A percentile compares a stretch with the other conserved stretches of the same genome.
Evolutionary conservation across 1,140 invertebrate genomes (phyloP).

Genomic region (Triops cancriformis): DNA sequence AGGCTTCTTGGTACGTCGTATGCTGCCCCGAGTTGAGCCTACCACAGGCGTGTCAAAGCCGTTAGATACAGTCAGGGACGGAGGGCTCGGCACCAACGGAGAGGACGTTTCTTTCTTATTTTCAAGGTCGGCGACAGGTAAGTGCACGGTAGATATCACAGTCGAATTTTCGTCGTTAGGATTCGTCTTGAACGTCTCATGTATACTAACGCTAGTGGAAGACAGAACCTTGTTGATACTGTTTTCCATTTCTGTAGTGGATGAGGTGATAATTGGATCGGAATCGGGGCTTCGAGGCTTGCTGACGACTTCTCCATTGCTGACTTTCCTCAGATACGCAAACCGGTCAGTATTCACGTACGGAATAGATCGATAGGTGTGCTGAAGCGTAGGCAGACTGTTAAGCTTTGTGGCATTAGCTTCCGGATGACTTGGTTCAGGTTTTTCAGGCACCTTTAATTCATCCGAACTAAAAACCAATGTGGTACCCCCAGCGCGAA

Average conservation of each 20-base stretch:
- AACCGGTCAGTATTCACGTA: conserved; percentile 24
- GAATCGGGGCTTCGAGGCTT: conserved; percentile 16
- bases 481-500: conserved; percentile 37
- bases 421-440: not conserved
- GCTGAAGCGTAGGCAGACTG: conserved; percentile 15
- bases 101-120: conserved; percentile 33
- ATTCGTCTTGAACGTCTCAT: not conserved
- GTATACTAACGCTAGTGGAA: not conserved
- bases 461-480: conserved; percentile 39
- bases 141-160: conserved; percentile 30
- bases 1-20: conserved; percentile 47
- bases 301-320: conserved; percentile 15
- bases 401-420: not conserved
- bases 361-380: conserved; percentile 25
- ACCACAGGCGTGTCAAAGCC: not conserved
- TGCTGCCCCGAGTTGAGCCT: not conserved
- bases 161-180: conserved; percentile 17
- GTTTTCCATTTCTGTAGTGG: conserved; percentile 17
- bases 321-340: conserved; percentile 22
- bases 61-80: conserved; percentile 16
- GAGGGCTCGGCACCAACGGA: conserved; percentile 30
- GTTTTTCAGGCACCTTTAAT: conserved; percentile 31
- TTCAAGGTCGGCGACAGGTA: conserved; percentile 31
- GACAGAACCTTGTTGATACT: not conserved
- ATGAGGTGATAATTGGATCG: conserved; percentile 18